These are phyloP conservation scores for Shinisaurus crocodilurus DNA, from an alignment of 2,113 vertebrate species.

Conservation along the genomic window DNA sequence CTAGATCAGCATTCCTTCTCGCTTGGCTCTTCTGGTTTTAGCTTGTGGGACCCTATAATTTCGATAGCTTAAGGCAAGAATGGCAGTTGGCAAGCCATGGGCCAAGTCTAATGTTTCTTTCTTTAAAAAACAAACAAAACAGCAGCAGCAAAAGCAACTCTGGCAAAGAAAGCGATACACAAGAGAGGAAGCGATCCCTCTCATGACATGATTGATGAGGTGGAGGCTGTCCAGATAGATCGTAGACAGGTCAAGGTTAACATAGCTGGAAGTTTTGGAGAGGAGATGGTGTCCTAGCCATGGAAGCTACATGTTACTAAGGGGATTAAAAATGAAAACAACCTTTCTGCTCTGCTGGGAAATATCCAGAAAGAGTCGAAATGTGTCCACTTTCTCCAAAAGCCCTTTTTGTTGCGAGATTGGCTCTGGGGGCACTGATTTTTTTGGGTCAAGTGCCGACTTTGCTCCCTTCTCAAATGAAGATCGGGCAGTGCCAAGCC, in stretches of 20 bases:
- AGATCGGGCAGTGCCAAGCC: neutral
- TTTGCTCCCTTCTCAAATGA: neutral
- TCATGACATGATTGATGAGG: neutral
- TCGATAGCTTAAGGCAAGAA: neutral
- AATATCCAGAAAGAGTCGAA: neutral
- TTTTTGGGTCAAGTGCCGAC: neutral
- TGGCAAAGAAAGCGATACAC: rapidly evolving
- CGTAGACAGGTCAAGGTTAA: conserved; percentile 13
- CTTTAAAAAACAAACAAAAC: neutral
- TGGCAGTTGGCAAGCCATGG: neutral
- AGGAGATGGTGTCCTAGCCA: neutral
- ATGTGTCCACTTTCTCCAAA: neutral
- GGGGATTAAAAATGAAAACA: conserved; percentile 25
- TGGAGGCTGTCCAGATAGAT: conserved; percentile 17
- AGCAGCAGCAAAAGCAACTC: no score
- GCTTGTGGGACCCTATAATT: neutral
- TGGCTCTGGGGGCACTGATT: no score
- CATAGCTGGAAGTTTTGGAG: conserved; percentile 34
- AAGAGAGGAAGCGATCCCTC: neutral
- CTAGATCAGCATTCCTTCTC: no score
- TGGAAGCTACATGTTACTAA: conserved; percentile 4
- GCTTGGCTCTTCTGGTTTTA: neutral
- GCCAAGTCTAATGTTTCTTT: no score
- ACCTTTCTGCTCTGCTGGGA: neutral
- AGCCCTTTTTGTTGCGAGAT: neutral